Conservation (phyloP, 2,888 invertebrate species). For the Ectemnius continuus region DNA sequence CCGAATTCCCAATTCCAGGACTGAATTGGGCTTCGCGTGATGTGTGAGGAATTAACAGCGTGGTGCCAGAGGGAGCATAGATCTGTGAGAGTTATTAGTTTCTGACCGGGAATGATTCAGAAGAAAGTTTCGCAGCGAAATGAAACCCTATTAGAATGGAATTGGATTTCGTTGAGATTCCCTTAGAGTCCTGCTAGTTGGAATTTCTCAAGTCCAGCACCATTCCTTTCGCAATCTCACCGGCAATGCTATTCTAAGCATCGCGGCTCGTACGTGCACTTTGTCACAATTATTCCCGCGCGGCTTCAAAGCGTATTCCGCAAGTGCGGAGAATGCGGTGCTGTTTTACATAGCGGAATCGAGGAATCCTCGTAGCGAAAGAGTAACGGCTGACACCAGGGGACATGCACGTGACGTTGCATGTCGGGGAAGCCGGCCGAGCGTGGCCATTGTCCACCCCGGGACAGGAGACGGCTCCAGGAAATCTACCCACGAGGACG, state of each 20-base stretch:
- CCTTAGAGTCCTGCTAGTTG: neutral
- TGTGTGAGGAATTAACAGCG: too few species aligned
- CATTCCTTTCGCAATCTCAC: neutral
- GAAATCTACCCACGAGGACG: constrained; percentile 63
- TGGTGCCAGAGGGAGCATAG: too few species aligned
- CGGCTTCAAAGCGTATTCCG: constrained; percentile 6
- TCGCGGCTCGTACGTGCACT: constrained; percentile 13
- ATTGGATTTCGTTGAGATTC: neutral
- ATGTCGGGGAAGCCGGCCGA: constrained; percentile 39
- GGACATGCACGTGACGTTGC: constrained; percentile 69
- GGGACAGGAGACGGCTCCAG: constrained; percentile 59
- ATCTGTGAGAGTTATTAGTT: too few species aligned
- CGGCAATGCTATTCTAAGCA: neutral
- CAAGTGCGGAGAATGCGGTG: constrained; percentile 18
- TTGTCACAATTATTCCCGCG: constrained; percentile 46
- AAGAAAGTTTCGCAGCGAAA: neutral
- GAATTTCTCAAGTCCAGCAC: too few species aligned
- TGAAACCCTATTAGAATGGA: neutral
- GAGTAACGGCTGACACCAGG: constrained; percentile 63
- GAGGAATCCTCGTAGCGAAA: constrained; percentile 62
- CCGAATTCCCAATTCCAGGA: neutral
- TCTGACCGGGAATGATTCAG: neutral
- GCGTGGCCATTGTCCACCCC: constrained; percentile 66
- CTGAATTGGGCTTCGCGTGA: neutral
- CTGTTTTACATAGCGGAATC: constrained; percentile 49